Evolutionary conservation across 2,797 vertebrate species (phyloP).

Genomic region (Hirundo rustica): DNA sequence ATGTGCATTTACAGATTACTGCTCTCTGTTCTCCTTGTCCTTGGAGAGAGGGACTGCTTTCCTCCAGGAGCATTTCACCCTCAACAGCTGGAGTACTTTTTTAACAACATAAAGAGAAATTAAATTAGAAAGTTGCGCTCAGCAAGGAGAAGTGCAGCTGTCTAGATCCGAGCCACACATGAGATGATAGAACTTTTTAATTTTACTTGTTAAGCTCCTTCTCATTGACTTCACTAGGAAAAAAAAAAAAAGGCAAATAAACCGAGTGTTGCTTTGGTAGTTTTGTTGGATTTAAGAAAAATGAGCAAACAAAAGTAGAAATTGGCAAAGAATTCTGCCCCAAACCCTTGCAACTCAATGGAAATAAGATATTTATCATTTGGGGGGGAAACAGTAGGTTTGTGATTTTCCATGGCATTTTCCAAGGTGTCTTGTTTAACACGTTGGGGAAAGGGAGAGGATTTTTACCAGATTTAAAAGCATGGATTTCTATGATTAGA

Average conservation of each 20-base stretch:
- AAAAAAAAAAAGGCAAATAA: background rate
- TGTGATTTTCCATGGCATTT: background rate
- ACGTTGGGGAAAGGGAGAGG: background rate
- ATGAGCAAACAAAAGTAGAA: background rate
- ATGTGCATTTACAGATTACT: constrained; percentile 27
- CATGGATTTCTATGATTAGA: background rate
- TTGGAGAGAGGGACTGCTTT: background rate
- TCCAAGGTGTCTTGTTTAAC: background rate
- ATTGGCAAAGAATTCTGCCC: background rate
- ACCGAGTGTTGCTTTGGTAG: background rate
- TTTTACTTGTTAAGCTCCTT: constrained; percentile 8
- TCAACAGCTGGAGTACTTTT: background rate
- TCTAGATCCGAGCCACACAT: background rate
- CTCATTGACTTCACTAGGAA: background rate
- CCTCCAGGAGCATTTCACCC: background rate
- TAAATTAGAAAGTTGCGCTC: constrained; percentile 1
- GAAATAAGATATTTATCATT: background rate
- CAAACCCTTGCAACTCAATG: background rate
- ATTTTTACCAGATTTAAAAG: background rate
- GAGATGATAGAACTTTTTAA: background rate
- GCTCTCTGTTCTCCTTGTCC: background rate
- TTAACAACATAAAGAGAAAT: background rate
- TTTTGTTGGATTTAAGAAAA: background rate
- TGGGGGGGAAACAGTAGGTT: background rate
- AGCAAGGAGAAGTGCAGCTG: background rate